Conservation (phyloP, 2,113 vertebrate genomes). For the Anseranas semipalmata region DNA sequence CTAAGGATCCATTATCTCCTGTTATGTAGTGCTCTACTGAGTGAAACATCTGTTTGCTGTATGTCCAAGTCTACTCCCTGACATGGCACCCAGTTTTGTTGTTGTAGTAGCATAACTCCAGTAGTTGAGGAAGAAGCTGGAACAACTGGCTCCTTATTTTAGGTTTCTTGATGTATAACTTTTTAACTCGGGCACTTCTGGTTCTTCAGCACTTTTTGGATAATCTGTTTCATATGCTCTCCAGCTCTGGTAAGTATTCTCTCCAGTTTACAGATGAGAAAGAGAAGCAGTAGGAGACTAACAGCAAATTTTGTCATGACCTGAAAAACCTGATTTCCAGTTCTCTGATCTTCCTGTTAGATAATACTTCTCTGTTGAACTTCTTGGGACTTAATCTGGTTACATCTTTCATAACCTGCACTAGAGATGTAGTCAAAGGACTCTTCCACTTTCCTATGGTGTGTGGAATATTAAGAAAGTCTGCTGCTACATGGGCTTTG, state of each 20-base stretch:
- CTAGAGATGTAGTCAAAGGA: neutral
- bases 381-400: neutral
- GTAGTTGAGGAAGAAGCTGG: neutral
- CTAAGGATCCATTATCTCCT: neutral
- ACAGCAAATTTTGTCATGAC: neutral
- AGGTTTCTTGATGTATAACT: neutral
- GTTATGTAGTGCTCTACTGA: neutral
- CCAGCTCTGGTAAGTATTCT: neutral
- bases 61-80: neutral
- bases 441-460: neutral
- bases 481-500: neutral
- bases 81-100: neutral
- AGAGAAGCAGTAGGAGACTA: neutral
- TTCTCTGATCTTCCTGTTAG: neutral
- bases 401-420: neutral
- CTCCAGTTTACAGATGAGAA: neutral
- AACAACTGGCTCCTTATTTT: neutral
- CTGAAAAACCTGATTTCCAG: neutral
- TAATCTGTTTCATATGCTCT: neutral
- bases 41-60: neutral
- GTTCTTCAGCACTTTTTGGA: neutral
- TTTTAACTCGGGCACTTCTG: neutral
- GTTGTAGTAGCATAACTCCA: neutral
- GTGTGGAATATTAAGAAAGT: neutral
- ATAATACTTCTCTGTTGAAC: neutral